Evolutionary conservation across 2,797 vertebrate genomes (phyloP), one percentile per base, ranked within the genome.

Genomic region (Tenualosa thibaudeaui): DNA sequence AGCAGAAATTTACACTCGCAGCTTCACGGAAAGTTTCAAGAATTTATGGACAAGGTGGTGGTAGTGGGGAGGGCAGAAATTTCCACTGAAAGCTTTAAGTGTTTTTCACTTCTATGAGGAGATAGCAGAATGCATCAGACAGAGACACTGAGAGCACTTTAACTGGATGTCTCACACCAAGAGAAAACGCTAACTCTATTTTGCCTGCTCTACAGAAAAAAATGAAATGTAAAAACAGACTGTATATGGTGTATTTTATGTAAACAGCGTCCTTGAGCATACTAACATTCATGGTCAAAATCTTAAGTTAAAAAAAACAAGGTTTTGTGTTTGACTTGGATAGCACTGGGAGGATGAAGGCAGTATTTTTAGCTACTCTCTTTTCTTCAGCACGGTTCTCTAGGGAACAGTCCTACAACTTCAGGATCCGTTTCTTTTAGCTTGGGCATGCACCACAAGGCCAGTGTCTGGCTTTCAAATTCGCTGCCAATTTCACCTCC

Each of bases 11-110:
- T 68, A 40, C 68, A 19, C 68, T 75, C 68, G 37, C 13, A 37
- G 31, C 65, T 3, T 43, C 56, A 50, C 50, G 75, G 85, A 90
- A 89, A 87, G 85, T 83, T 82, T 81, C 88, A 49, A 75, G 82
- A 84, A 89, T 87, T 87, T 81, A 85, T 60, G 85, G 85, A 86
- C 65, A 49, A 84, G 40, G 81, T 10, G 51, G 56, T 17, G 24
- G 5, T n/a, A 53, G 62, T 62, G 81, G 22, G 84, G 85, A 60
- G 85, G 83, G 51, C 82, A 54, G 51, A 60, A 26, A 68, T 68
- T 68, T 68, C 62, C 62, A 68, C 24, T 17, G 68, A 5, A 75
- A 75, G 13, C 26, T 24, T 9, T 37, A 75, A 43, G 68, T 37
- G 68, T 13, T 75, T 75, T 75, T 75, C 65, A 0, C 65, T 31